phyloP scores from a whole-genome alignment of 2,113 vertebrate genomes.

The Lucifuga dentata region DNA sequence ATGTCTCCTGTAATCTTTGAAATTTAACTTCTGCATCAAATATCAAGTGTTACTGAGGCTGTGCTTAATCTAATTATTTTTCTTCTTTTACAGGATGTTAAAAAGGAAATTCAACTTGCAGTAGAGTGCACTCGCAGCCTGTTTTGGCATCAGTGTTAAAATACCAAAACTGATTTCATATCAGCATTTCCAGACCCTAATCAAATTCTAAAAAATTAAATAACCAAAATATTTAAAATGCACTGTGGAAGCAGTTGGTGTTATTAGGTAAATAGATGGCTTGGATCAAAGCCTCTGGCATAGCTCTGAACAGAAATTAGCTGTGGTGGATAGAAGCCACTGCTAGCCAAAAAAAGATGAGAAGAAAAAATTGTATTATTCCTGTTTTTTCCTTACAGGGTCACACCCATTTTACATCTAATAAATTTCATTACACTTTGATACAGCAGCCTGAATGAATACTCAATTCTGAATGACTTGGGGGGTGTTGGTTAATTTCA shows the following conservation, averaged over 20 bases:
- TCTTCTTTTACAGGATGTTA: background rate
- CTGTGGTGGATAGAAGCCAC: slow-evolving; percentile 33
- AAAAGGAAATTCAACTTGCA: background rate
- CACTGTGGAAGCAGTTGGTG: slow-evolving; percentile 13
- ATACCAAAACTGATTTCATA: background rate
- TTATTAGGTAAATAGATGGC: slow-evolving; percentile 35
- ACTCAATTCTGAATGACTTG: slow-evolving; percentile 42
- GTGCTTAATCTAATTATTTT: background rate
- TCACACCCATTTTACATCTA: slow-evolving; percentile 55
- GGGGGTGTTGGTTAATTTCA: slow-evolving; percentile 67
- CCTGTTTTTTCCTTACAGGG: slow-evolving; percentile 46
- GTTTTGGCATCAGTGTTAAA: too few species aligned
- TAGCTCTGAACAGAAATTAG: slow-evolving; percentile 22
- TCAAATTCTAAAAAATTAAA: slow-evolving; percentile 14
- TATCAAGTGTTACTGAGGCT: background rate
- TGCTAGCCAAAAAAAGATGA: slow-evolving; percentile 34
- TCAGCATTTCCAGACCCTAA: background rate
- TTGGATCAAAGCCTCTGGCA: slow-evolving; percentile 41
- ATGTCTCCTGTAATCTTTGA: slow-evolving; percentile 2
- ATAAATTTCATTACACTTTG: slow-evolving; percentile 60
- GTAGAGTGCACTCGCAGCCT: background rate
- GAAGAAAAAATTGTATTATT: slow-evolving; percentile 44
- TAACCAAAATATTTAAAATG: slow-evolving; percentile 25
- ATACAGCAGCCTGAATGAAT: slow-evolving; percentile 26
- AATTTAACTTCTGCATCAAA: background rate